Evolutionary conservation across 2,113 vertebrate species (phyloP), one percentile per base, ranked within the genome.

Genomic region (Poeciliopsis retropinna): DNA sequence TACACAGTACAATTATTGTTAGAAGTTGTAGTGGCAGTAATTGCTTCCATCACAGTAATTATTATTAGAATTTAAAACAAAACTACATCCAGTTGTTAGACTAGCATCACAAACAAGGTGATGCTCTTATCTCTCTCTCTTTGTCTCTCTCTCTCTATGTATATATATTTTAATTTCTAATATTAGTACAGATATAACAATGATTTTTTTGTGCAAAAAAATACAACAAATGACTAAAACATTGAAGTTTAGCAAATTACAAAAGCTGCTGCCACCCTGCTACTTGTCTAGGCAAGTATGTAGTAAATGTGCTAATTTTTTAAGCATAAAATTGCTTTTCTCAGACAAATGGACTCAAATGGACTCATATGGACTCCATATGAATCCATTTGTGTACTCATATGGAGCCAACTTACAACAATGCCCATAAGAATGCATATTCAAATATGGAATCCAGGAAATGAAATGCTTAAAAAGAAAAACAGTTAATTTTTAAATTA

Each of bases 1-100:
- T 68, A 84, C 27, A 76, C 32, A 44, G 17, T 14, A 25, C 68
- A n/a, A 72, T 66, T 74, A 67, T 3, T 6, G 34, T 30, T 4
- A 29, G n/a, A 44, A 2, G 5, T 25, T 60, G 15, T 28, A 65
- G 25, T 15, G 29, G 61, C 14, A 32, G 61, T 57, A 72, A 25
- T 47, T 61, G 63, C 29, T 28, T 41, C 25, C 25, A 25, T 19
- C 5, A 8, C 25, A 19, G 62, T 54, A 44, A 57, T 1, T 34
- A 39, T 47, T 12, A 28, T 34, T 34, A 34, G 22, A 44, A 66
- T 70, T 44, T 79, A 54, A 47, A 72, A 47, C 5, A 47, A n/a
- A 19, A 29, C 28, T 15, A 25, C 10, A 51, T 8, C 32, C 2
- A 27, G 17, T 7, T 22, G 30, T 29, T 70, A 5, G 12, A 72